Evolutionary conservation across 2,888 invertebrate genomes (phyloP).

Genomic region (Hirtodrosophila alboralis): DNA sequence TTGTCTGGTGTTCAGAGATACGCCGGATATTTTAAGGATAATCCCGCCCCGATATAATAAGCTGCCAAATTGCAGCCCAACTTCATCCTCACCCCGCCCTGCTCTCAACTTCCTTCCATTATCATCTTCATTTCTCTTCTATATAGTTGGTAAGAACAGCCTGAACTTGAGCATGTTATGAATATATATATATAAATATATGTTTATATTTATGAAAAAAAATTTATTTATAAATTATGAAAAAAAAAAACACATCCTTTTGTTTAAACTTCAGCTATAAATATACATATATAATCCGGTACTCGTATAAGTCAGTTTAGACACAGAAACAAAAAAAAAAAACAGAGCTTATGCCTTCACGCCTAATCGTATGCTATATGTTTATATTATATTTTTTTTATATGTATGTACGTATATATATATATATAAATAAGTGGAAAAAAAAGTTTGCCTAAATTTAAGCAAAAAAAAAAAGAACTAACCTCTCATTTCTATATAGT

Average conservation of each 20-base stretch:
- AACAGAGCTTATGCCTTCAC: constrained; percentile 63
- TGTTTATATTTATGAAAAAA: constrained; percentile 57
- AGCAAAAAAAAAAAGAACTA: constrained; percentile 66
- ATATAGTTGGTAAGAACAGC: constrained; percentile 61
- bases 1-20: constrained; percentile 41
- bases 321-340: constrained; percentile 69
- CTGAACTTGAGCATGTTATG: constrained; percentile 59
- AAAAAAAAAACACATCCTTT: constrained; percentile 56
- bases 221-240: constrained; percentile 68
- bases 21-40: constrained; percentile 9
- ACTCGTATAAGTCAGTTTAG: constrained; percentile 62
- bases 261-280: constrained; percentile 64
- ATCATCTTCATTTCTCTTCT: constrained; percentile 16
- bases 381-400: constrained; percentile 23
- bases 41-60: constrained; percentile 22
- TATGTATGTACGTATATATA: constrained; percentile 12
- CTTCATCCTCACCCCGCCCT: too few relatives aligned
- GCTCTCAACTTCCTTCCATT: not conserved
- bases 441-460: constrained; percentile 58
- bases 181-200: constrained; percentile 21
- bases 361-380: constrained; percentile 46
- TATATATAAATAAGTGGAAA: constrained; percentile 55
- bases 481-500: constrained; percentile 29
- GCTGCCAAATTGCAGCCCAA: constrained; percentile 13
- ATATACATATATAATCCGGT: constrained; percentile 37